Percentiles rank a stretch among this genome's conserved stretches.
These are phyloP conservation scores for Drosophila gaucha DNA, from an alignment of 2,888 invertebrate genomes.

Conservation along the genomic window DNA sequence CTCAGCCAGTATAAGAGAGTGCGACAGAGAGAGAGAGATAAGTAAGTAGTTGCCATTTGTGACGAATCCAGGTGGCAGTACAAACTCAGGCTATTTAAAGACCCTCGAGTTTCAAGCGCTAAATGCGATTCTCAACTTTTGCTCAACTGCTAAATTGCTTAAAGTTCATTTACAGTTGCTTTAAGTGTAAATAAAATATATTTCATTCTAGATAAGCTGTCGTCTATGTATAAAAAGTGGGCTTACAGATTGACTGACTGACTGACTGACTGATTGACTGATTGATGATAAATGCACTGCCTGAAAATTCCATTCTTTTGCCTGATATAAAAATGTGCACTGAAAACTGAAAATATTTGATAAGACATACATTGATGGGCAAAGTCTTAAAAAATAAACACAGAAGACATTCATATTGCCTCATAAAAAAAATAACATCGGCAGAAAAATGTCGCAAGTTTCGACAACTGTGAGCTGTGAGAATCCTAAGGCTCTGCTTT, in stretches of 20 bases:
- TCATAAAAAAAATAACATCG: too few species aligned
- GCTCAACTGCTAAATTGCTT: background rate
- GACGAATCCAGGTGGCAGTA: constrained; percentile 36
- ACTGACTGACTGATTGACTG: too few species aligned
- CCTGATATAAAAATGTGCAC: background rate
- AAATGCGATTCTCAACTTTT: constrained; percentile 7
- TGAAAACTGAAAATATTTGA: background rate
- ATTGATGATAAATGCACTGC: too few species aligned
- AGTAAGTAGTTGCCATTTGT: constrained; percentile 44
- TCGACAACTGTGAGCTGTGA: too few species aligned
- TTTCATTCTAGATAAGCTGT: constrained; percentile 4
- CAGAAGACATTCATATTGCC: too few species aligned
- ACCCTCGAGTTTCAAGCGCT: constrained; percentile 18
- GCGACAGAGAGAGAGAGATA: constrained; percentile 1
- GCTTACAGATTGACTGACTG: constrained; percentile 3
- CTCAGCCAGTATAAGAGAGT: background rate
- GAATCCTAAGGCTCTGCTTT: too few species aligned
- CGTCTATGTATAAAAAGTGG: too few species aligned
- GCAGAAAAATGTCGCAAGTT: too few species aligned
- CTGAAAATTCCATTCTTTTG: too few species aligned
- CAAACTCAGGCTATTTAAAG: constrained; percentile 24
- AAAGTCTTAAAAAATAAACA: too few species aligned
- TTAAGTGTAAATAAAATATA: background rate
- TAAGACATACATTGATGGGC: too few species aligned
- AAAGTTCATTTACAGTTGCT: background rate